Percentiles rank a stretch among this genome's conserved stretches.
Evolutionary conservation across 2,113 vertebrate species (phyloP).

Genomic region (Rhynchomys soricoides): DNA sequence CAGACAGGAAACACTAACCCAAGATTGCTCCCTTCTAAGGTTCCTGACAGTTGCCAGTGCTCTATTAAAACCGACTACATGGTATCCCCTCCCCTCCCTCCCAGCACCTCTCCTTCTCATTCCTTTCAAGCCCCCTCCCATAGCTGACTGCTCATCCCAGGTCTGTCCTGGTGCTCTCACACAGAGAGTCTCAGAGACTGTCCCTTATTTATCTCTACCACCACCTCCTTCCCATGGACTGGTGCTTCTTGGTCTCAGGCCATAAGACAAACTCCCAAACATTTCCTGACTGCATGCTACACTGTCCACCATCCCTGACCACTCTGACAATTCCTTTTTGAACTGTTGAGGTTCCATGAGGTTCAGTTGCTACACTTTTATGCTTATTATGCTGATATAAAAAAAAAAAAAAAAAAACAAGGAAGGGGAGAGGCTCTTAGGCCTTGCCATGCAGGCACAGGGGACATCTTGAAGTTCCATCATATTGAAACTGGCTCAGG

Average conservation of each 20-base stretch:
- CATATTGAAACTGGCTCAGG: slow-evolving; percentile 28
- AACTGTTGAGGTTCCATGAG: not conserved
- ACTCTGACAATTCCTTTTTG: not conserved
- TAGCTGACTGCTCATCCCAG: rapidly evolving
- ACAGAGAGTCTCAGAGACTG: not conserved
- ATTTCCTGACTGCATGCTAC: not conserved
- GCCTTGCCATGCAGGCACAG: not conserved
- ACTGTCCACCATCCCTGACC: not conserved
- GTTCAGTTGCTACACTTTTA: not conserved
- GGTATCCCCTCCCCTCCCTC: too few relatives aligned
- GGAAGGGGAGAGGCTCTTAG: not conserved
- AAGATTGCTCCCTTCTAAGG: not conserved
- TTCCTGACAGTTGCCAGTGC: not conserved
- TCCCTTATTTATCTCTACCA: not conserved
- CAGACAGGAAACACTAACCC: not conserved
- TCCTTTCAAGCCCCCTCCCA: not conserved
- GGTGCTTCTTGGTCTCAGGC: not conserved
- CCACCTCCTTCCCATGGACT: not conserved
- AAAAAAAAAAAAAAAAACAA: not conserved
- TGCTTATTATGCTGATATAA: not conserved
- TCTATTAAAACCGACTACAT: not conserved
- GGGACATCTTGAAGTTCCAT: not conserved
- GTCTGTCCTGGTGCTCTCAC: not conserved
- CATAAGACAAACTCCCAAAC: not conserved
- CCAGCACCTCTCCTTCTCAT: not conserved